Evolutionary conservation across 1,140 invertebrate species (phyloP), one percentile per base, ranked within the genome.

Genomic region (Berghia stephanieae): DNA sequence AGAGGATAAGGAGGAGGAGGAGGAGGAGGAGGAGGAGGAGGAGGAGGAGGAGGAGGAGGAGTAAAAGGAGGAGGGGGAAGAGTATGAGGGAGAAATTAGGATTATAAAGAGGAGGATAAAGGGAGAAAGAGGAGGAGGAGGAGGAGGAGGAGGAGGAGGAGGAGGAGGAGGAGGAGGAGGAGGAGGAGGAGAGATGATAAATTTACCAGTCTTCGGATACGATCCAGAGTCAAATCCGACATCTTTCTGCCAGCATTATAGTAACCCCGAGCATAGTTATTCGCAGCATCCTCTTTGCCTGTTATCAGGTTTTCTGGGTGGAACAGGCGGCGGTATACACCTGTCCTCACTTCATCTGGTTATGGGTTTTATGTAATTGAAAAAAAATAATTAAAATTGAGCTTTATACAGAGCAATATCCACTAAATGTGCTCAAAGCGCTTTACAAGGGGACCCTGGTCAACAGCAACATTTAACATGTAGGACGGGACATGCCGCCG

Each of bases 1-100:
- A 92, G 52, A 94, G 92, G 89, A 95, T 97, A 88, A 96, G 96
- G 86, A 96, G 95, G 82, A 96, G 97, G 86, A 96, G 80, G 89
- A 90, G 52, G 88, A 87, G 75, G 89, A 90, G 78, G 90, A 88
- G 0, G 87, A 89, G 79, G 90, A 88, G 75, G 90, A 88, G 52
- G 89, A 82, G 21, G 88, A 90, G 46, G 90, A 90, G 79, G 90
- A 89, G n/a, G 89, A 89, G 42, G 88, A 88, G 68, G 90, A 81
- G 43, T 90, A 87, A 18, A 89, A 88, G 79, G 90, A 90, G 82
- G 90, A 90, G 10, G 89, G 89, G 69, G 90, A 89, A 24, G 90
- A 89, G 27, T 90, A 88, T 55, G 89, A 88, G 43, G 89, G 90
- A 10, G 88, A 84, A 21, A 88, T 81, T 80, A 81, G 55, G n/a